Percentiles rank a stretch among this genome's conserved stretches.
Evolutionary conservation across 2,797 vertebrate genomes (phyloP).

Genomic region (Gobionotothen gibberifrons): DNA sequence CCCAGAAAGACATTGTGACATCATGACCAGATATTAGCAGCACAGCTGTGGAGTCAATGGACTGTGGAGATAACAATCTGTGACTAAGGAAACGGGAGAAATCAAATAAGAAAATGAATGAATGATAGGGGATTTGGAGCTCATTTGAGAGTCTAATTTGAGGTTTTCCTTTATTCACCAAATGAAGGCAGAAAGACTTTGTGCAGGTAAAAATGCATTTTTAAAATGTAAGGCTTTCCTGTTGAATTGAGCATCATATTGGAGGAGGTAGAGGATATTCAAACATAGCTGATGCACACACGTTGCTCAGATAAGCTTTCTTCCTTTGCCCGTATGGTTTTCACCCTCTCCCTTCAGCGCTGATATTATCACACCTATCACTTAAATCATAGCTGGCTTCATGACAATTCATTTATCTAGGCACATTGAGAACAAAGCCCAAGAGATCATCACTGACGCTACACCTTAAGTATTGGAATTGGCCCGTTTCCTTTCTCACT

Average conservation of each 20-base stretch:
- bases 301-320: background rate
- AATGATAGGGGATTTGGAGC: background rate
- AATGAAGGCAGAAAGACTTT: background rate
- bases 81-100: background rate
- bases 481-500: background rate
- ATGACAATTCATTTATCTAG: background rate
- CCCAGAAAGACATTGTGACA: background rate
- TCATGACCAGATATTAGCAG: conserved; percentile 5
- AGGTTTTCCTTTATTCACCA: background rate
- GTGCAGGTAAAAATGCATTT: background rate
- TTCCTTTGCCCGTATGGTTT: background rate
- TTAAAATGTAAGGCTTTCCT: background rate
- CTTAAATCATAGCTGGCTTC: background rate
- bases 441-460: background rate
- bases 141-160: background rate
- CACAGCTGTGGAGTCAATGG: background rate
- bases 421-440: background rate
- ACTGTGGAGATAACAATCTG: background rate
- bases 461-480: background rate
- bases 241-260: background rate
- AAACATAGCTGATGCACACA: background rate
- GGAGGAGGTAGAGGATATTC: background rate
- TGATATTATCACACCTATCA: background rate
- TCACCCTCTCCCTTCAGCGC: background rate
- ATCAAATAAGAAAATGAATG: background rate